A percentile compares a stretch with the other conserved stretches of the same genome.
Conservation (phyloP, 2,888 invertebrate species). For the Cyclophora albipunctata region DNA sequence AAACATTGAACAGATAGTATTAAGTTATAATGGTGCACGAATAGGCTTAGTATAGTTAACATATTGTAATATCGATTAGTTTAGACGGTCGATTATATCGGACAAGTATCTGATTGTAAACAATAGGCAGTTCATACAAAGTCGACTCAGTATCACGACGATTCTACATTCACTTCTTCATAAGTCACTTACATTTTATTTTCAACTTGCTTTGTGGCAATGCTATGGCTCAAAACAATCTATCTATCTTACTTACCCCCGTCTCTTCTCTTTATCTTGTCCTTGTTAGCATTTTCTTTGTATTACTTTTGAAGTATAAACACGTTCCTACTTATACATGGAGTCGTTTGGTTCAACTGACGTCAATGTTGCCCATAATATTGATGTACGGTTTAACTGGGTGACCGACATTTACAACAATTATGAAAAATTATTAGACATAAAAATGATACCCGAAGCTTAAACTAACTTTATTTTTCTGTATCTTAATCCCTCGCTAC, state of each 20-base stretch:
- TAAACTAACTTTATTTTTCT: conserved; percentile 74
- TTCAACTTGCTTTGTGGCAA: conserved; percentile 71
- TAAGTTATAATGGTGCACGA: conserved; percentile 44
- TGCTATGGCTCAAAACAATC: conserved; percentile 54
- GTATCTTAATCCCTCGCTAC: conserved; percentile 80
- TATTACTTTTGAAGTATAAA: conserved; percentile 18
- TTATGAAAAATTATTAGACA: conserved; percentile 22
- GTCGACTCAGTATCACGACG: conserved; percentile 28
- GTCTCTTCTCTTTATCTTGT: conserved; percentile 26
- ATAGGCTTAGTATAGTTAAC: conserved; percentile 29
- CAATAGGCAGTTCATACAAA: conserved; percentile 30
- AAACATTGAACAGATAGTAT: conserved; percentile 28
- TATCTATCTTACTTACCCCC: conserved; percentile 18
- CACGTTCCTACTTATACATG: conserved; percentile 31
- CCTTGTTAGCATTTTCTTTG: conserved; percentile 21
- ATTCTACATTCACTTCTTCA: conserved; percentile 48
- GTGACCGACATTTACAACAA: conserved; percentile 1
- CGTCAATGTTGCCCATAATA: neutral
- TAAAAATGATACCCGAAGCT: conserved; percentile 34
- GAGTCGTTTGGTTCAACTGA: conserved; percentile 23
- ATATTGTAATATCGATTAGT: conserved; percentile 26
- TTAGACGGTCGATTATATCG: conserved; percentile 19
- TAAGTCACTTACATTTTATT: conserved; percentile 55
- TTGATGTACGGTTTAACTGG: neutral
- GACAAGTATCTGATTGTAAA: conserved; percentile 15